Conservation (phyloP, 2,888 invertebrate genomes). For the Hymenopus coronatus region DNA sequence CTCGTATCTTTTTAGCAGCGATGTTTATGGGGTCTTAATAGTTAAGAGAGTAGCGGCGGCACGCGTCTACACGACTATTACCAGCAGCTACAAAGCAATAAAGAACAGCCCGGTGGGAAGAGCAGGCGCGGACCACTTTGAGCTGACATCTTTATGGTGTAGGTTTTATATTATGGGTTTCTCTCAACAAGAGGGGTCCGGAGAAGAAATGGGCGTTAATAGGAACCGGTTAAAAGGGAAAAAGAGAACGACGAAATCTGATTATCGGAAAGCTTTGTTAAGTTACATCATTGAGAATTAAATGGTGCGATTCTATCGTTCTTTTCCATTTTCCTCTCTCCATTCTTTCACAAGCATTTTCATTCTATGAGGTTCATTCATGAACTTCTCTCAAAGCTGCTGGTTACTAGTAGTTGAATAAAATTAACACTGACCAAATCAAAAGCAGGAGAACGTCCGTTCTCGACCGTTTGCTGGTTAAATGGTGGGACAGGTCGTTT, state of each 20-base stretch:
- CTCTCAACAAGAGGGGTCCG: not conserved
- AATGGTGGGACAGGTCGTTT: not conserved
- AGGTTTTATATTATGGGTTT: conserved; percentile 21
- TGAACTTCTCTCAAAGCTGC: not conserved
- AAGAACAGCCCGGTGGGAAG: not conserved
- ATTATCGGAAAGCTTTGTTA: not conserved
- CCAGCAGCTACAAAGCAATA: not conserved
- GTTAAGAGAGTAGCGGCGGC: not conserved
- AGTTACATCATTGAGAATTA: not conserved
- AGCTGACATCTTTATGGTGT: conserved; percentile 23
- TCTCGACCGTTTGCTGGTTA: not conserved
- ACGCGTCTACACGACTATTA: not conserved
- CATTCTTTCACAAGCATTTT: not conserved
- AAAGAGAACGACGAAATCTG: not conserved
- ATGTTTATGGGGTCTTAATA: conserved; percentile 1
- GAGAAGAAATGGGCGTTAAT: not conserved
- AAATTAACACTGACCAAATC: not conserved
- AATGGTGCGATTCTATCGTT: not conserved
- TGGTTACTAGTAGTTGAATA: not conserved
- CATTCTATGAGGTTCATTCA: not conserved
- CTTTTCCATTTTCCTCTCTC: not conserved
- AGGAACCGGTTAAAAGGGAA: not conserved
- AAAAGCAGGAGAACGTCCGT: not conserved
- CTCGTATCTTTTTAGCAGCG: not conserved
- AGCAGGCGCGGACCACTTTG: not conserved